Conservation (phyloP, 2,888 invertebrate genomes). For the Loripinus fragilis region DNA sequence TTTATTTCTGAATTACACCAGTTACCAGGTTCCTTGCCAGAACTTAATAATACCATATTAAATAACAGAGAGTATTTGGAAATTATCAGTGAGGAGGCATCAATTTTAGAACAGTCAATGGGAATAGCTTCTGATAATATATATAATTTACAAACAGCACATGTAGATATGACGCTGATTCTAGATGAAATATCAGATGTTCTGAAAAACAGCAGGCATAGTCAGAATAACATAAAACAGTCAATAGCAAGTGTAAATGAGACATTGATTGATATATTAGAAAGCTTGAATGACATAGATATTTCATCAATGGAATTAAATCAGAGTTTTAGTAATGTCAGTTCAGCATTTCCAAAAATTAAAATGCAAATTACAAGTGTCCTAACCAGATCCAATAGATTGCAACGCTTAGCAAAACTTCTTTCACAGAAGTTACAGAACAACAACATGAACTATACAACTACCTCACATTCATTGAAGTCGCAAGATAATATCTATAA, state of each 20-base stretch:
- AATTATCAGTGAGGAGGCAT: constrained; percentile 18
- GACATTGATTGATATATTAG: not conserved
- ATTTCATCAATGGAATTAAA: not conserved
- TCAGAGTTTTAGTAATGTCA: not conserved
- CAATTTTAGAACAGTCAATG: constrained; percentile 21
- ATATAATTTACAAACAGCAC: not conserved
- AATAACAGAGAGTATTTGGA: constrained; percentile 41
- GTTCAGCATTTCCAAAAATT: constrained; percentile 10
- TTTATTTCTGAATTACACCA: not conserved
- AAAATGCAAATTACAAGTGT: not conserved
- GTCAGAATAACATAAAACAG: not conserved
- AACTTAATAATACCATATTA: constrained; percentile 29
- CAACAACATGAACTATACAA: not conserved
- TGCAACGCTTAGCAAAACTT: not conserved
- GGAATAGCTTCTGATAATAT: not conserved
- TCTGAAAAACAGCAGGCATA: not conserved
- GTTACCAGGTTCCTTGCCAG: constrained; percentile 26
- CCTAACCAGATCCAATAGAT: not conserved
- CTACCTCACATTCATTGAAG: too few relatives aligned
- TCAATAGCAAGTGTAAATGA: not conserved
- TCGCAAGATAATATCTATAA: not conserved
- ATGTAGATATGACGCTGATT: not conserved
- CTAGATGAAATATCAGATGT: not conserved
- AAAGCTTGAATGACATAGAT: not conserved
- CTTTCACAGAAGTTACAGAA: not conserved